Evolutionary conservation across 2,888 invertebrate genomes (phyloP), one percentile per base, ranked within the genome.

Genomic region (Heliconius ismenius): DNA sequence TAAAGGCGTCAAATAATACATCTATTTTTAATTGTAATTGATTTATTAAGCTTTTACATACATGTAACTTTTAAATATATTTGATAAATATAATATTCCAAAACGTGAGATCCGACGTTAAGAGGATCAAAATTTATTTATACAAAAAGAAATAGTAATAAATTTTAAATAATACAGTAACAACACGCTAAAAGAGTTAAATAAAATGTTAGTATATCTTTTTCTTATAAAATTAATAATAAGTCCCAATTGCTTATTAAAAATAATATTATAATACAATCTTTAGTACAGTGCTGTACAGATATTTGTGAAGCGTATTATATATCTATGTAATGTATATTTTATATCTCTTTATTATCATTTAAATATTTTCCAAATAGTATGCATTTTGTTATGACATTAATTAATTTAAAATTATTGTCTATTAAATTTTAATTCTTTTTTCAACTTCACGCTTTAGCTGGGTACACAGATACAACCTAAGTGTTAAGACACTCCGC

Each of bases 11-110:
- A 39, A 67, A 67, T 67, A 67, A 67, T 11, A 67, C 39, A 24
- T 15, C 36, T 24, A 39, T 39, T 39, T 36, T 24, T 39, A 24
- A 15, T 39, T 15, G 13, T 24, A 67, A 11, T 11, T 24, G 3
- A 67, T 67, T 15, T 67, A 67, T 67, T 24, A 67, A 39, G 39
- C 65, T 39, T 67, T 39, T 39, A 39, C 18, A 65, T 65, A 32
- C 21, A 10, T 54, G n/a, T 54, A 54, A 18, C 4, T 32, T 39
- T 67, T 39, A 6, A 36, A 67, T 67, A 39, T 2, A 67, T 67
- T 67, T 24, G 0, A 39, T 39, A 65, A 39, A 39, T 24, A 39
- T 6, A n/a, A 24, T 39, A n/a, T 24, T 11, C 13, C 11, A 4
- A n/a, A 24, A 24, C 13, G 10, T n/a, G 0, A 10, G n/a, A 6